Evolutionary conservation across 1,140 invertebrate species (phyloP).

Genomic region (Lamellibrachia luymesi): DNA sequence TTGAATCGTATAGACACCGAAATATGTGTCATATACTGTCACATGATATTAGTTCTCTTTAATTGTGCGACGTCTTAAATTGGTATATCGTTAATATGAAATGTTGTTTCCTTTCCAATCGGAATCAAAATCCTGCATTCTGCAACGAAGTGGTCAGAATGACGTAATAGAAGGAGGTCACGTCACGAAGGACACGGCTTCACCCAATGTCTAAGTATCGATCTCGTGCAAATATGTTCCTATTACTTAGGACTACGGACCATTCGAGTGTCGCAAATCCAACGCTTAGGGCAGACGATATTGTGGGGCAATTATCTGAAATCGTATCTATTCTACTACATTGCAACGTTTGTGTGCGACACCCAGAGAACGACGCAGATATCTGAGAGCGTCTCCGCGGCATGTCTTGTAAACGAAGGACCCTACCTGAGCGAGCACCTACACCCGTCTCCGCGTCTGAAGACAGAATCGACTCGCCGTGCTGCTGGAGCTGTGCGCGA

Average conservation of each 20-base stretch:
- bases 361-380: background rate
- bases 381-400: no score
- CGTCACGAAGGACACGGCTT: background rate
- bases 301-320: background rate
- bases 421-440: background rate
- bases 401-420: background rate
- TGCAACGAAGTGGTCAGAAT: background rate
- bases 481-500: background rate
- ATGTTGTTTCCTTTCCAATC: no score
- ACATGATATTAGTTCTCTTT: background rate
- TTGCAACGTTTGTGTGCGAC: background rate
- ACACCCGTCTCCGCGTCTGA: background rate
- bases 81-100: no score
- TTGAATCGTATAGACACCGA: background rate
- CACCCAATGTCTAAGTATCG: background rate
- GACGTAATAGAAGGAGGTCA: background rate
- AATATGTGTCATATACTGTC: no score
- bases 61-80: background rate
- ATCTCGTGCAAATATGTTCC: background rate
- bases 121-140: no score
- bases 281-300: background rate
- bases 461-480: background rate
- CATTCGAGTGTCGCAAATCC: background rate
- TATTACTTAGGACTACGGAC: background rate
- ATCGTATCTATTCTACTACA: background rate